These are phyloP conservation scores for Solenodon paradoxus DNA, from an alignment of 2,113 vertebrate species.

Conservation along the genomic window DNA sequence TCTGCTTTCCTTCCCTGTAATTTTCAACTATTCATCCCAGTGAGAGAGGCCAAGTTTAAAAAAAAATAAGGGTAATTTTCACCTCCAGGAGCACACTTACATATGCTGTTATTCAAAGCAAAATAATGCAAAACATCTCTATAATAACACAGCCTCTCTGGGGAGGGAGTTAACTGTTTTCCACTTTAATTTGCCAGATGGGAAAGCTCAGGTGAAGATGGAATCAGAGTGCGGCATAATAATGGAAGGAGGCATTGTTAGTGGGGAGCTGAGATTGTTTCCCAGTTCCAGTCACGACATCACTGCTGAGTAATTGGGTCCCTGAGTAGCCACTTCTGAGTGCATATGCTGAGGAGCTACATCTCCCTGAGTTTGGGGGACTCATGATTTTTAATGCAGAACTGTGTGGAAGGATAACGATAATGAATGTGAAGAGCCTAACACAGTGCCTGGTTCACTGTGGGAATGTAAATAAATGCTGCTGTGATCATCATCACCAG, in stretches of 20 bases:
- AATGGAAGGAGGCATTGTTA: not conserved
- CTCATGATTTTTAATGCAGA: not conserved
- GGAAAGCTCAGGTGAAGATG: conserved; percentile 63
- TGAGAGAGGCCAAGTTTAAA: conserved; percentile 53
- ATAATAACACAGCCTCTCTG: conserved; percentile 45
- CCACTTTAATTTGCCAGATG: conserved; percentile 64
- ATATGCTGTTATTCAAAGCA: conserved; percentile 60
- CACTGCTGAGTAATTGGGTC: not conserved
- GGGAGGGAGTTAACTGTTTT: conserved; percentile 47
- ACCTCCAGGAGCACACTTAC: conserved; percentile 60
- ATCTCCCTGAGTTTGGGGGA: not conserved
- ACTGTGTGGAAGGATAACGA: not conserved
- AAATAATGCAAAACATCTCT: conserved; percentile 65
- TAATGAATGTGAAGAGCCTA: not conserved
- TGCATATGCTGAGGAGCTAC: not conserved
- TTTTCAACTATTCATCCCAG: conserved; percentile 60
- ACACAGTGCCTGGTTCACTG: not conserved
- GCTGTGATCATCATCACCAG: too few relatives aligned
- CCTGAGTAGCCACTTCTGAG: not conserved
- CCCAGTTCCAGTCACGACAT: not conserved
- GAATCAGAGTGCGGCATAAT: not conserved
- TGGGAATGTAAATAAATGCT: not conserved
- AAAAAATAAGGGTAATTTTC: conserved; percentile 67
- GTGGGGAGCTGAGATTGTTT: not conserved
- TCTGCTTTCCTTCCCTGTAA: conserved; percentile 45